Percentiles rank a stretch among this genome's conserved stretches.
phyloP scores from a whole-genome alignment of 2,113 vertebrate genomes.

The Willisornis vidua region DNA sequence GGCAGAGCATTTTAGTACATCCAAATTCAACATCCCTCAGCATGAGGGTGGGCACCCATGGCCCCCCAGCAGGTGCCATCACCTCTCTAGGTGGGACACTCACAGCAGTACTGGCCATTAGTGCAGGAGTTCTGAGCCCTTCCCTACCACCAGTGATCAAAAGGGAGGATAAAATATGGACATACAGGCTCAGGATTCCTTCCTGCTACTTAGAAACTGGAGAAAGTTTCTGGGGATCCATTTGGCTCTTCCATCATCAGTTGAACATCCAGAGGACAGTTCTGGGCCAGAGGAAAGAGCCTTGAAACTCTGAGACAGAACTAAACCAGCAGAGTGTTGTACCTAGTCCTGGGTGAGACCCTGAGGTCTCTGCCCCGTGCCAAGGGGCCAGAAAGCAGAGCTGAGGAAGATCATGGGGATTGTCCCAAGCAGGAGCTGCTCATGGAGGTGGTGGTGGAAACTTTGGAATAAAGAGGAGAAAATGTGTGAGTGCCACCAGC shows the following conservation, averaged over 20 bases:
- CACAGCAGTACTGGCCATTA: not conserved
- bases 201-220: not conserved
- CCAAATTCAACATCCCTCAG: slow-evolving; percentile 75
- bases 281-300: not conserved
- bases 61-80: not conserved
- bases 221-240: not conserved
- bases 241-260: not conserved
- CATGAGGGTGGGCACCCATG: slow-evolving; percentile 74
- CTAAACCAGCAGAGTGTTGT: not conserved
- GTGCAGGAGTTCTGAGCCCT: not conserved
- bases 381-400: not conserved
- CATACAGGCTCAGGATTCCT: not conserved
- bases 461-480: not conserved
- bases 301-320: not conserved
- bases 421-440: not conserved
- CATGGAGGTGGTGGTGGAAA: not conserved
- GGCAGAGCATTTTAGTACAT: slow-evolving; percentile 18
- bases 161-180: not conserved
- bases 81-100: rapidly evolving
- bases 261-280: not conserved
- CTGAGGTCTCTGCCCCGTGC: rapidly evolving
- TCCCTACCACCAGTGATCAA: not conserved
- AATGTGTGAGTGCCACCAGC: not conserved
- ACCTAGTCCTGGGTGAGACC: not conserved
- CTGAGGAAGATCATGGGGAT: rapidly evolving